These are phyloP conservation scores for Dendrolimus houi DNA, from an alignment of 2,888 invertebrate species.

Conservation along the genomic window DNA sequence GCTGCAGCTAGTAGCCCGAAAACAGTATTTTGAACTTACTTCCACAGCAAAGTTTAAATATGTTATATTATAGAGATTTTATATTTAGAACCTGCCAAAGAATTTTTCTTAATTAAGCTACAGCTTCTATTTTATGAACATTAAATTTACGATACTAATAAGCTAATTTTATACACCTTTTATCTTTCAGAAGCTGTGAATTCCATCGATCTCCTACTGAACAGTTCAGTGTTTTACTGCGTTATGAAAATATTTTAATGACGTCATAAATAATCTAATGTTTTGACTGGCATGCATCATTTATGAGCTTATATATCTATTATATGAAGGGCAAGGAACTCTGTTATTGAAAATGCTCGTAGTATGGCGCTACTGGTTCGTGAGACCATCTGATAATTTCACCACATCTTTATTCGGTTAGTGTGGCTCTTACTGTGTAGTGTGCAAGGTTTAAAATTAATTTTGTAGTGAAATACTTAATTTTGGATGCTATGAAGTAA, in stretches of 20 bases:
- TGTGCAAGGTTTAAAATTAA: conserved; percentile 13
- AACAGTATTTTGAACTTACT: too few relatives aligned
- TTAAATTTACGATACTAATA: neutral
- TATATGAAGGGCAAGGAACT: conserved; percentile 29
- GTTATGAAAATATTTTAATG: conserved; percentile 21
- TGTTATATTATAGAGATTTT: too few relatives aligned
- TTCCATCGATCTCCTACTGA: neutral
- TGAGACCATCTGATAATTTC: conserved; percentile 42
- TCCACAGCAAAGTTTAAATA: too few relatives aligned
- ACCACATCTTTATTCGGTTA: conserved; percentile 15
- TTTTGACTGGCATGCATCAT: conserved; percentile 37
- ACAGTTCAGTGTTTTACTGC: conserved; percentile 6
- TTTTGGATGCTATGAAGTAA: conserved; percentile 21
- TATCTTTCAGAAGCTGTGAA: neutral
- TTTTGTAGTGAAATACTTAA: conserved; percentile 6
- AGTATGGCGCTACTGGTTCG: conserved; percentile 39
- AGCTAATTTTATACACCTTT: neutral
- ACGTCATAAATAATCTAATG: conserved; percentile 26
- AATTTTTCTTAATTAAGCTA: neutral
- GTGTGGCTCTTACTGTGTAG: conserved; percentile 19
- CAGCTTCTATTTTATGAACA: neutral
- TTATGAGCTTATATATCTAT: conserved; percentile 26
- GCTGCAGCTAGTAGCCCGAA: too few relatives aligned
- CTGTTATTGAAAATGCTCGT: conserved; percentile 30
- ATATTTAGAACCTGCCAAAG: neutral